Percentiles rank a stretch among this genome's conserved stretches.
These are phyloP conservation scores for Bujurquina vittata DNA, from an alignment of 2,113 vertebrate genomes.

Conservation along the genomic window DNA sequence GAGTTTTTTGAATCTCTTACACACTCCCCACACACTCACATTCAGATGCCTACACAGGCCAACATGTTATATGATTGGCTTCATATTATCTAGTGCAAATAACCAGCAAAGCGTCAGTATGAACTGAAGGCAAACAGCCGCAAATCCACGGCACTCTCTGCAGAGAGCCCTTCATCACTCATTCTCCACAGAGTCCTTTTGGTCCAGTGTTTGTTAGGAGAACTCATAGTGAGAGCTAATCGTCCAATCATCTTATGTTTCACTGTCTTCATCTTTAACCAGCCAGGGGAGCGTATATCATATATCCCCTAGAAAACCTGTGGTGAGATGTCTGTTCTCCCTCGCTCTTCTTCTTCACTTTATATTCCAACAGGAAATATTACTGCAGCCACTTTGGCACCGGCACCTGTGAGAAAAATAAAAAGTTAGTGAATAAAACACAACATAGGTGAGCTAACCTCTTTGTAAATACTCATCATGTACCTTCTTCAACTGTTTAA, in stretches of 20 bases:
- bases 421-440: slow-evolving; percentile 8
- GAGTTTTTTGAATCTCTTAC: slow-evolving; percentile 40
- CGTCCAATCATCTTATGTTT: slow-evolving; percentile 37
- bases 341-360: slow-evolving; percentile 24
- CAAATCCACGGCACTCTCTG: slow-evolving; percentile 33
- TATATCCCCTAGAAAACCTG: slow-evolving; percentile 50
- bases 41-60: slow-evolving; percentile 55
- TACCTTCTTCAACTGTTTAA: slow-evolving; percentile 94
- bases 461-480: slow-evolving; percentile 14
- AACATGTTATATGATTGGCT: slow-evolving; percentile 63
- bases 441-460: neutral
- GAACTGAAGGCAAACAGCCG: slow-evolving; percentile 55
- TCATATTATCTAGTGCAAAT: slow-evolving; percentile 81
- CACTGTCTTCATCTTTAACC: slow-evolving; percentile 32
- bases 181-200: slow-evolving; percentile 65
- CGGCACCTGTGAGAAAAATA: slow-evolving; percentile 82
- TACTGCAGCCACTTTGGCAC: slow-evolving; percentile 91
- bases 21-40: slow-evolving; percentile 48
- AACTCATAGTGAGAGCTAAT: slow-evolving; percentile 62
- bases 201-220: slow-evolving; percentile 74
- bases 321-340: slow-evolving; percentile 70
- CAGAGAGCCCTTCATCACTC: slow-evolving; percentile 41
- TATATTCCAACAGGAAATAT: slow-evolving; percentile 53
- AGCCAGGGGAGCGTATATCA: slow-evolving; percentile 30
- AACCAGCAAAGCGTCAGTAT: slow-evolving; percentile 74